Percentiles rank a stretch among this genome's conserved stretches.
Evolutionary conservation across 2,797 vertebrate species (phyloP).

Genomic region (Lacerta viridis): DNA sequence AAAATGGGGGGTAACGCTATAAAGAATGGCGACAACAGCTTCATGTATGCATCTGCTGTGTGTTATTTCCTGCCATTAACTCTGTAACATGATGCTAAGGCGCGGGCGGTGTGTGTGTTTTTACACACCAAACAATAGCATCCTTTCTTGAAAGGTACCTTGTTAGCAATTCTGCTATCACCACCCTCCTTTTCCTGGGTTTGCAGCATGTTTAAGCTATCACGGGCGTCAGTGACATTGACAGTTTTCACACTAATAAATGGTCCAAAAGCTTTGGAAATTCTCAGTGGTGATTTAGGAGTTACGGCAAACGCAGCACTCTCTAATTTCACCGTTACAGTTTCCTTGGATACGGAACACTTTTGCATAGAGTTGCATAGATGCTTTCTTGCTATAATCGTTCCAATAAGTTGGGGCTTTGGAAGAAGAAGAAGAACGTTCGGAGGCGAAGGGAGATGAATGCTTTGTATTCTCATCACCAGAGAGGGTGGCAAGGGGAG

Average conservation of each 20-base stretch:
- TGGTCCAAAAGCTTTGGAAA: conserved; percentile 49
- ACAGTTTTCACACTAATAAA: conserved; percentile 61
- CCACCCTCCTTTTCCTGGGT: conserved; percentile 32
- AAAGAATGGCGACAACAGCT: conserved; percentile 52
- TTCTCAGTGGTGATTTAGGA: conserved; percentile 64
- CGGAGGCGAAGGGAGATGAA: conserved; percentile 28
- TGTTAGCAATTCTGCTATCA: conserved; percentile 71
- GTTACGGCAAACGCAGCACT: conserved; percentile 65
- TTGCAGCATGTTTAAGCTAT: conserved; percentile 46
- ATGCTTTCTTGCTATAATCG: conserved; percentile 56
- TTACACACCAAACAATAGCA: conserved; percentile 22
- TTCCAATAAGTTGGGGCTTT: conserved; percentile 61
- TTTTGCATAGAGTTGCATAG: conserved; percentile 58
- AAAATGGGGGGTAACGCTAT: not conserved
- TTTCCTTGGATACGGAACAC: conserved; percentile 73
- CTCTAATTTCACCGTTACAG: conserved; percentile 65
- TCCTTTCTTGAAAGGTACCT: conserved; percentile 61
- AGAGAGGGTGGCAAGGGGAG: conserved; percentile 44
- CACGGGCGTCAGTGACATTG: conserved; percentile 41
- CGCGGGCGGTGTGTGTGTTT: conserved; percentile 20
- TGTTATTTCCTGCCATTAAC: conserved; percentile 41
- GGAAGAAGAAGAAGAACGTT: not conserved
- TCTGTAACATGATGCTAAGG: conserved; percentile 57
- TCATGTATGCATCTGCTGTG: conserved; percentile 58
- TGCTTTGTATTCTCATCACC: conserved; percentile 1